Conservation (phyloP, 2,113 vertebrate genomes). For the Delphinapterus leucas region DNA sequence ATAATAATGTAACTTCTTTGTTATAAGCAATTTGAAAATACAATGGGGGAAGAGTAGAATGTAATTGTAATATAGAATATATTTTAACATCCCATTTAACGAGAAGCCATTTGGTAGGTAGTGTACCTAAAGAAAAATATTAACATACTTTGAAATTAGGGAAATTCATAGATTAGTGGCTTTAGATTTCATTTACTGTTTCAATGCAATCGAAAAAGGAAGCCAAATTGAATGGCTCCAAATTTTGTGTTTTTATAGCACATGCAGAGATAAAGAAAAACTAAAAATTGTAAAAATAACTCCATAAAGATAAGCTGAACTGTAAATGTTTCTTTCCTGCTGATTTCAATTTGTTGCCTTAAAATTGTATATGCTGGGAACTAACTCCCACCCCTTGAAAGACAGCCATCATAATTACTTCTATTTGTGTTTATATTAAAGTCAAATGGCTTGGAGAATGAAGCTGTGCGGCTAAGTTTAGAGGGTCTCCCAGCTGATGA, state of each 20-base stretch:
- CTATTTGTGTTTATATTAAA: conserved; percentile 56
- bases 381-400: conserved; percentile 22
- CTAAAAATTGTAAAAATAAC: conserved; percentile 30
- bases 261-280: background rate
- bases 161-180: conserved; percentile 2
- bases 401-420: conserved; percentile 43
- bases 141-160: conserved; percentile 33
- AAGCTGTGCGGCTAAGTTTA: background rate
- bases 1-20: conserved; percentile 32
- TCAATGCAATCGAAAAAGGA: background rate
- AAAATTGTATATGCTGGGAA: conserved; percentile 6
- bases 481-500: background rate
- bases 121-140: background rate
- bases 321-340: conserved; percentile 22
- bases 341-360: conserved; percentile 69
- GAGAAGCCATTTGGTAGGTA: conserved; percentile 11
- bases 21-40: conserved; percentile 41
- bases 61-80: conserved; percentile 48
- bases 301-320: conserved; percentile 38
- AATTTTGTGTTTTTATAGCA: background rate
- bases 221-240: background rate
- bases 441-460: conserved; percentile 49
- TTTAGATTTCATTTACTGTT: background rate
- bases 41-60: conserved; percentile 36
- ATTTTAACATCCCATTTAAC: background rate